phyloP scores from a whole-genome alignment of 2,113 vertebrate genomes.

The Pygoscelis adeliae region DNA sequence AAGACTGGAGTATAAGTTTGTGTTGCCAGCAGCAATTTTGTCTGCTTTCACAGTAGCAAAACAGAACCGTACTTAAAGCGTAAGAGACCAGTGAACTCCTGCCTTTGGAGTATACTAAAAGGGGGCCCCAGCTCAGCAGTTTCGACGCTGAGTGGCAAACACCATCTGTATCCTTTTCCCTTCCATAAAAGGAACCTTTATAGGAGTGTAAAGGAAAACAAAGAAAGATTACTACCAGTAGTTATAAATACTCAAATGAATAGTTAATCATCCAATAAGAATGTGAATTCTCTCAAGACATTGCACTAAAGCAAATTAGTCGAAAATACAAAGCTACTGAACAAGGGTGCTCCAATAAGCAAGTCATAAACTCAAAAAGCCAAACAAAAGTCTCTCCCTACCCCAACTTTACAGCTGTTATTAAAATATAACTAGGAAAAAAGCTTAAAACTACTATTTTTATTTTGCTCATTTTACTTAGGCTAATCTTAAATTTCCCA shows the following conservation, averaged over 20 bases:
- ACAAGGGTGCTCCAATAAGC: not conserved
- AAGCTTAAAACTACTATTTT: not conserved
- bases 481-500: not conserved
- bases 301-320: not conserved
- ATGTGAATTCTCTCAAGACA: not conserved
- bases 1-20: conserved; percentile 13
- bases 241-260: conserved; percentile 43
- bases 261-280: conserved; percentile 55
- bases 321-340: not conserved
- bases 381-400: not conserved
- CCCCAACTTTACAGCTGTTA: not conserved
- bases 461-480: not conserved
- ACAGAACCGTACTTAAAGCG: conserved; percentile 38
- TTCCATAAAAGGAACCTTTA: conserved; percentile 73
- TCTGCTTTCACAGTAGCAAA: conserved; percentile 64
- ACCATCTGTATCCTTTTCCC: conserved; percentile 77
- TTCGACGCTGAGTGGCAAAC: conserved; percentile 59
- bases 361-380: not conserved
- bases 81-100: conserved; percentile 41
- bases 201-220: conserved; percentile 62
- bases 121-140: conserved; percentile 41
- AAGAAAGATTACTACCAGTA: conserved; percentile 55
- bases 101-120: conserved; percentile 49
- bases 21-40: conserved; percentile 64
- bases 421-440: not conserved